A percentile compares a stretch with the other conserved stretches of the same genome.
Conservation (phyloP, 2,797 vertebrate species). For the Odontamblyopus rebecca region DNA sequence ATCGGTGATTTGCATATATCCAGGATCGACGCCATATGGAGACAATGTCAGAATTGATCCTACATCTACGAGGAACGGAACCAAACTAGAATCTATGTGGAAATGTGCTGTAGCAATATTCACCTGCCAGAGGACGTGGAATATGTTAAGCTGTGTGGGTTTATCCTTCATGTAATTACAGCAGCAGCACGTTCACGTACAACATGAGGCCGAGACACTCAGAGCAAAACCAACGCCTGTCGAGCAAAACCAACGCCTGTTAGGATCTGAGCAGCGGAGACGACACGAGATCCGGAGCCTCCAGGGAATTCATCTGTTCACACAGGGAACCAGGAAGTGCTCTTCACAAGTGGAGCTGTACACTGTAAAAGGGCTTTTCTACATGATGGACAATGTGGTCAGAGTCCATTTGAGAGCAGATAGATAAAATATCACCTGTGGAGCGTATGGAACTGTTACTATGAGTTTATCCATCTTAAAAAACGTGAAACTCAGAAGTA, state of each 20-base stretch:
- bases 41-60: not conserved
- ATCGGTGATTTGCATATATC: not conserved
- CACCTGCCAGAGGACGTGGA: not conserved
- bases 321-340: not conserved
- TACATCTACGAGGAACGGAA: constrained; percentile 1
- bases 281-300: not conserved
- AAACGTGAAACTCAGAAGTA: too few relatives aligned
- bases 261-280: not conserved
- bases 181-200: constrained; percentile 10
- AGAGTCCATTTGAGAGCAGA: too few relatives aligned
- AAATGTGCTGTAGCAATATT: not conserved
- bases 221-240: not conserved
- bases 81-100: not conserved
- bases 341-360: not conserved
- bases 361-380: not conserved
- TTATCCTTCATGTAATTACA: constrained; percentile 30
- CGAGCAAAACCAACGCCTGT: not conserved
- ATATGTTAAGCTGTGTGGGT: not conserved
- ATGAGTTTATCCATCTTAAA: too few relatives aligned
- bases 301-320: not conserved
- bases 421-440: not conserved
- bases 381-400: too few relatives aligned
- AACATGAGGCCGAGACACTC: not conserved
- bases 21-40: not conserved
- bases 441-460: not conserved